Percentiles rank a stretch among this genome's conserved stretches.
Evolutionary conservation across 1,140 invertebrate species (phyloP).

Genomic region (Tetragnatha versicolor): DNA sequence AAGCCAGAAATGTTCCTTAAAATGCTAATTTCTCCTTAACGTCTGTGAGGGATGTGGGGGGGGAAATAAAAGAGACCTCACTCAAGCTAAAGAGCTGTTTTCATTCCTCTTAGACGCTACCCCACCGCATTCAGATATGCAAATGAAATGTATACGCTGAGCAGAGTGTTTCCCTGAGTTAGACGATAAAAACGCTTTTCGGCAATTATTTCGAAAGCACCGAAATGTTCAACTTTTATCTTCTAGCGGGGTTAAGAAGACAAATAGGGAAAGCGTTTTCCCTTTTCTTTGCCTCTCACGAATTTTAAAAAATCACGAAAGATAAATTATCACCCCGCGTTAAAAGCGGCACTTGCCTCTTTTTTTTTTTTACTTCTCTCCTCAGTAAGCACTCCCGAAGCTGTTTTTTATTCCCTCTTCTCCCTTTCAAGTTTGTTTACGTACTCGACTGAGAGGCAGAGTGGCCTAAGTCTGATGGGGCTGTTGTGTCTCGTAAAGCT

Average conservation of each 20-base stretch:
- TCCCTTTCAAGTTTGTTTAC: constrained; percentile 11
- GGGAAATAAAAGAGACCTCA: background rate
- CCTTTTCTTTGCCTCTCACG: constrained; percentile 14
- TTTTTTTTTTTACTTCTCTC: constrained; percentile 1
- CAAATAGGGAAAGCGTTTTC: constrained; percentile 7
- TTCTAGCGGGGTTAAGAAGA: background rate
- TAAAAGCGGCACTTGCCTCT: constrained; percentile 12
- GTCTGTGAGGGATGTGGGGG: background rate
- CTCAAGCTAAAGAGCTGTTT: constrained; percentile 29
- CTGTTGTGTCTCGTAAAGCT: background rate
- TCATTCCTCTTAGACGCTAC: constrained; percentile 23
- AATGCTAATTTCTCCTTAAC: constrained; percentile 32
- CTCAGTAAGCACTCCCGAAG: constrained; percentile 9
- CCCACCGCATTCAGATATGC: constrained; percentile 24
- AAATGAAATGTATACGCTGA: constrained; percentile 44
- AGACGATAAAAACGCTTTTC: constrained; percentile 49
- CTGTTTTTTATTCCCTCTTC: no score
- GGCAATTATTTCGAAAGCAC: constrained; percentile 37
- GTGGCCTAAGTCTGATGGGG: constrained; percentile 21
- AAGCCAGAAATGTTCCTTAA: constrained; percentile 6
- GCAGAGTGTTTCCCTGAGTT: constrained; percentile 4
- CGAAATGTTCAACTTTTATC: constrained; percentile 39
- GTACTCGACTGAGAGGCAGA: background rate
- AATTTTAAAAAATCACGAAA: constrained; percentile 35
- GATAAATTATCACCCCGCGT: constrained; percentile 31